These are phyloP conservation scores for Chrysopa pallens DNA, from an alignment of 1,140 invertebrate species.

Conservation along the genomic window DNA sequence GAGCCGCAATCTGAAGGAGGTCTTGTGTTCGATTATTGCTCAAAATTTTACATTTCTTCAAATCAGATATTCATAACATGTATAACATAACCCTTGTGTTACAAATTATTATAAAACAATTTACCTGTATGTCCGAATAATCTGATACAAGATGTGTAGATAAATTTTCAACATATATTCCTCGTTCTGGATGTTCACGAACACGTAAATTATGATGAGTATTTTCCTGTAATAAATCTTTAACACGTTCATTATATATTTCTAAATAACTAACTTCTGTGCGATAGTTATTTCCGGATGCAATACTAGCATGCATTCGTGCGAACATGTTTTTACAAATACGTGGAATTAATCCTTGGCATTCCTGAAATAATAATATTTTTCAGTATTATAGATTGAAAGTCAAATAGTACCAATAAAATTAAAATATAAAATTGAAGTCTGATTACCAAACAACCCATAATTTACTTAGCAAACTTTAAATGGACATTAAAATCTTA, in stretches of 20 bases:
- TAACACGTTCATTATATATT: constrained; percentile 83
- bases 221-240: constrained; percentile 61
- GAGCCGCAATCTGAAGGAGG: too few species aligned
- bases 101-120: constrained; percentile 7
- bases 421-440: too few species aligned
- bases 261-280: constrained; percentile 77
- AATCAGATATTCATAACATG: too few species aligned
- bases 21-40: too few species aligned
- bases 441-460: too few species aligned
- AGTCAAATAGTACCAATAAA: too few species aligned
- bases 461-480: too few species aligned
- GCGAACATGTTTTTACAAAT: constrained; percentile 66
- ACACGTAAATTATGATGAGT: constrained; percentile 60
- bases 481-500: too few species aligned
- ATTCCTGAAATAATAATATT: constrained; percentile 33
- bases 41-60: too few species aligned
- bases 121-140: constrained; percentile 65
- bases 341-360: constrained; percentile 69
- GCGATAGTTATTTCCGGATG: constrained; percentile 63
- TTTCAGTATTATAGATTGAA: background rate
- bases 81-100: background rate
- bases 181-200: constrained; percentile 77
- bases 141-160: constrained; percentile 73
- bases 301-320: constrained; percentile 55
- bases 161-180: constrained; percentile 86